Percentiles rank a stretch among this genome's conserved stretches.
Conservation (phyloP, 23 tunicate genomes). For the Ascidia mentula region DNA sequence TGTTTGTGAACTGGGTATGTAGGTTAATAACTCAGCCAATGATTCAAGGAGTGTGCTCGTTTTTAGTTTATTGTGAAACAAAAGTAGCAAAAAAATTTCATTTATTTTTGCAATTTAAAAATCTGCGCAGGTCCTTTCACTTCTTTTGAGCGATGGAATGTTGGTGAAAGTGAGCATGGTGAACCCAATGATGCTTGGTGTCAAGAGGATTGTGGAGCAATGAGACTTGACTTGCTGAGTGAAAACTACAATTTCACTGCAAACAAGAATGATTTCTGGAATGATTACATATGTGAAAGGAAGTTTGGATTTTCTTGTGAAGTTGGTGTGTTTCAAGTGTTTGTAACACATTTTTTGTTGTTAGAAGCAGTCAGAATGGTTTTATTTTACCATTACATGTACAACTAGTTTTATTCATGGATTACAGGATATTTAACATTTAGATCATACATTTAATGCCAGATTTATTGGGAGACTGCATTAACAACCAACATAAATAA, state of each 20-base stretch:
- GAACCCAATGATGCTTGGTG: conserved; percentile 74
- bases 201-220: conserved; percentile 53
- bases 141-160: conserved; percentile 79
- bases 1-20: not conserved
- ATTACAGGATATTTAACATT: too few species aligned
- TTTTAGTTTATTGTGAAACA: not conserved
- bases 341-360: too few species aligned
- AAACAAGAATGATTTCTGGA: conserved; percentile 40
- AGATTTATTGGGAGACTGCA: too few species aligned
- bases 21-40: too few species aligned
- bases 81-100: not conserved
- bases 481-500: too few species aligned
- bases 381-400: too few species aligned
- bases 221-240: conserved; percentile 31
- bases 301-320: conserved; percentile 58
- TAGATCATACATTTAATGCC: too few species aligned
- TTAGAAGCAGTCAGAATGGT: too few species aligned
- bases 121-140: conserved; percentile 50
- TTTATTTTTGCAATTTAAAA: too few species aligned
- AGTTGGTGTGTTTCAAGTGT: conserved; percentile 51
- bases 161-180: conserved; percentile 42
- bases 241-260: not conserved
- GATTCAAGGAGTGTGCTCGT: too few species aligned
- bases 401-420: too few species aligned
- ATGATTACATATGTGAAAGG: conserved; percentile 49